Evolutionary conservation across 35 echinoderm and acorn worm species (phyloP).

Genomic region (Apostichopus japonicus): DNA sequence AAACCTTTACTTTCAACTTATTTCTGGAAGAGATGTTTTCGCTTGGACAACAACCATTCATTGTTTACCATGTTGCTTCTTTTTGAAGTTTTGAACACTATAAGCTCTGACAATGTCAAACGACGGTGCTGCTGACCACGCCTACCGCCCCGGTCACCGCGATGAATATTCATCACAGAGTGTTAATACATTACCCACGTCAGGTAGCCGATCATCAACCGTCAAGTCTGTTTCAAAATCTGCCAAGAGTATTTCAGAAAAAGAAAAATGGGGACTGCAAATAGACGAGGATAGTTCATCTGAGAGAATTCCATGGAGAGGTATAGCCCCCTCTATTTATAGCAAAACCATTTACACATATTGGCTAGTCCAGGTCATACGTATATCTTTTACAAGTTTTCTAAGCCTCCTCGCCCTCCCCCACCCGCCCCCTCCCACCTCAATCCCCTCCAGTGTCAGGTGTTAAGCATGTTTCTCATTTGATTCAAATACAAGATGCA

Average conservation of each 20-base stretch:
- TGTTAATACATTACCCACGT: neutral
- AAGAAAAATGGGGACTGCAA: neutral
- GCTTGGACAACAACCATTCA: too few species aligned
- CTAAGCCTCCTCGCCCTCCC: too few species aligned
- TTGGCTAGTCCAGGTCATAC: too few species aligned
- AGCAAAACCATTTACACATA: neutral
- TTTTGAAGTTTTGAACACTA: neutral
- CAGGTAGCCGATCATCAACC: neutral
- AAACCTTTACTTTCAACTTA: too few species aligned
- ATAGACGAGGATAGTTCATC: neutral
- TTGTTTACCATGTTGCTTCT: too few species aligned
- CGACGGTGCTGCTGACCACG: neutral
- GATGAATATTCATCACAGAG: neutral
- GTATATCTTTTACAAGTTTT: too few species aligned
- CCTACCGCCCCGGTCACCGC: neutral
- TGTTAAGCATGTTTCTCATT: too few species aligned
- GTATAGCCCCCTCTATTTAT: neutral
- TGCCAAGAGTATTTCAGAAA: neutral
- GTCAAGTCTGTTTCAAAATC: neutral
- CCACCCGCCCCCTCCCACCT: too few species aligned
- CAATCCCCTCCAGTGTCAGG: too few species aligned
- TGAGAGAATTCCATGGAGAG: conserved; percentile 2
- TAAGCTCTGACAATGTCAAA: neutral
- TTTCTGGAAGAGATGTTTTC: too few species aligned
- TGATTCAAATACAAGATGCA: too few species aligned